These are phyloP conservation scores for Pangasius mekongensis DNA, from an alignment of 2,797 vertebrate species.

Conservation along the genomic window DNA sequence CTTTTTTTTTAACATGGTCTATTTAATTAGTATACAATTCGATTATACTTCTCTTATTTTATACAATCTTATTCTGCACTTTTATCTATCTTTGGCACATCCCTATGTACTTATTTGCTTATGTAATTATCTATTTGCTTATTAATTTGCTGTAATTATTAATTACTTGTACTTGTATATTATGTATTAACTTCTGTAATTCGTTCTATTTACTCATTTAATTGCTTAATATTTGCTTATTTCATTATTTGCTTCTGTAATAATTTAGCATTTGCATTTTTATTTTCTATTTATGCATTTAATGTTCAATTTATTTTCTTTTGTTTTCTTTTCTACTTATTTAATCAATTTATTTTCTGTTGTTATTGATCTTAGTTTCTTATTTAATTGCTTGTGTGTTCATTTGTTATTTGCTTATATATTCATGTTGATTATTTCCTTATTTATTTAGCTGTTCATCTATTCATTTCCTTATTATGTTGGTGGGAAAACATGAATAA, in stretches of 20 bases:
- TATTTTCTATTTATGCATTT: background rate
- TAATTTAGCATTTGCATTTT: background rate
- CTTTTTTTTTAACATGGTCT: background rate
- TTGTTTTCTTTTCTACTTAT: background rate
- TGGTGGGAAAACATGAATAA: background rate
- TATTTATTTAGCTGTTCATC: background rate
- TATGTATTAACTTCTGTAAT: background rate
- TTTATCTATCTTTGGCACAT: too few relatives aligned
- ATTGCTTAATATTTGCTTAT: background rate
- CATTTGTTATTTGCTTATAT: background rate
- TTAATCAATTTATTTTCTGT: background rate
- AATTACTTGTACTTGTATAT: background rate
- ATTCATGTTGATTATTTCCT: background rate
- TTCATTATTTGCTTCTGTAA: background rate
- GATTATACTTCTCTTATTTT: background rate
- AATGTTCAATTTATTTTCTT: background rate
- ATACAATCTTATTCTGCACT: background rate
- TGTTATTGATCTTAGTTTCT: background rate
- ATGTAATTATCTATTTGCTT: background rate
- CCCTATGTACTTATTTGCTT: background rate
- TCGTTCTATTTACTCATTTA: background rate
- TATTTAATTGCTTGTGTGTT: background rate
- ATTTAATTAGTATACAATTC: background rate
- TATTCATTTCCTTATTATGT: background rate
- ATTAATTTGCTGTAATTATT: background rate